Conservation (phyloP, 2,888 invertebrate species). For the Eupithecia insigniata region DNA sequence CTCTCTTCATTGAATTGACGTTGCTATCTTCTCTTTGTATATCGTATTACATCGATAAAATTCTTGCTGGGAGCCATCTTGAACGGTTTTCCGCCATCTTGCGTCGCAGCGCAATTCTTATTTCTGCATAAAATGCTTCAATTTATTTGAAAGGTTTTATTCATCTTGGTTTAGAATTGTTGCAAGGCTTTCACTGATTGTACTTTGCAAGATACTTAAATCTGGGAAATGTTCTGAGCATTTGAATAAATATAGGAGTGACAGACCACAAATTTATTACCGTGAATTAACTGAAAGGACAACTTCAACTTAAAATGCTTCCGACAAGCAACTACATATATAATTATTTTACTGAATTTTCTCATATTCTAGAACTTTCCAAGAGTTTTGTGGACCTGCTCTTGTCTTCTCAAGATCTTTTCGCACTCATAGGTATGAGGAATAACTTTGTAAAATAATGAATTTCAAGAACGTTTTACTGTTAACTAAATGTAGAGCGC, state of each 20-base stretch:
- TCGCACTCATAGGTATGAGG: neutral
- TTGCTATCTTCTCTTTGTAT: slow-evolving; percentile 53
- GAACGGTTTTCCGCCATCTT: slow-evolving; percentile 45
- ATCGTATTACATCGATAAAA: slow-evolving; percentile 60
- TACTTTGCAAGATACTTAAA: slow-evolving; percentile 6
- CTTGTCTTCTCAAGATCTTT: neutral
- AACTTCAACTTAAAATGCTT: neutral
- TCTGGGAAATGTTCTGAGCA: neutral
- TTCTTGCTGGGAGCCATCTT: slow-evolving; percentile 52
- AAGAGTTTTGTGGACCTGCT: neutral
- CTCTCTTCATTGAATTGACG: slow-evolving; percentile 55
- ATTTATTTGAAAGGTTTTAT: slow-evolving; percentile 42
- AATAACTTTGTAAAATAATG: neutral
- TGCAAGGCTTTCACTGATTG: slow-evolving; percentile 14
- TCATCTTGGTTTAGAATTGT: slow-evolving; percentile 18
- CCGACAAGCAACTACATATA: neutral
- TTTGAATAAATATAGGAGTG: neutral
- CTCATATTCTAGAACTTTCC: neutral
- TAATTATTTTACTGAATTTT: neutral
- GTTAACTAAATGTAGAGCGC: slow-evolving; percentile 2
- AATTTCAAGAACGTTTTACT: neutral
- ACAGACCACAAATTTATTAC: neutral
- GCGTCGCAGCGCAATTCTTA: slow-evolving; percentile 28
- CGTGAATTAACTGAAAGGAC: neutral
- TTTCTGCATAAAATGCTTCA: slow-evolving; percentile 43